These are phyloP conservation scores for Rhizomys pruinosus DNA, from an alignment of 2,113 vertebrate species.

Conservation along the genomic window DNA sequence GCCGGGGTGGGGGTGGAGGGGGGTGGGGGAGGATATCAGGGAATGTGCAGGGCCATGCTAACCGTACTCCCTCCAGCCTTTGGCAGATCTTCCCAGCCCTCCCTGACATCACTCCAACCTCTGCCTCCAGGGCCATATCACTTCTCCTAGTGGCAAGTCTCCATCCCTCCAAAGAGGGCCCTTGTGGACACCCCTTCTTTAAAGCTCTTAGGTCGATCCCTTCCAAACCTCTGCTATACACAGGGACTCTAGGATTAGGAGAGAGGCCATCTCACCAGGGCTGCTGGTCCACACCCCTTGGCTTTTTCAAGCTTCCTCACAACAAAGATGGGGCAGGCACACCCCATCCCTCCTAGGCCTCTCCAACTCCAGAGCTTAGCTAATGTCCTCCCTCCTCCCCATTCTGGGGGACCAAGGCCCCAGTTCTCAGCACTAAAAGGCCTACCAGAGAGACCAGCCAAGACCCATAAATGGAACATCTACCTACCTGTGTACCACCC, in stretches of 20 bases:
- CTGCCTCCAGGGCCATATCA: not conserved
- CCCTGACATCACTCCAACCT: accelerated
- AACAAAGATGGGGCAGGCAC: not conserved
- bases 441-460: not conserved
- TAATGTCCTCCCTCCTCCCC: accelerated
- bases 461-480: not conserved
- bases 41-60: too few species aligned
- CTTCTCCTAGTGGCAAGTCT: not conserved
- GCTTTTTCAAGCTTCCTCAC: not conserved
- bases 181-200: too few species aligned
- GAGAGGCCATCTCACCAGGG: not conserved
- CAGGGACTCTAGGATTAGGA: not conserved
- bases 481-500: too few species aligned
- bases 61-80: not conserved
- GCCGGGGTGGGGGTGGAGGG: too few species aligned
- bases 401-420: not conserved
- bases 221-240: too few species aligned
- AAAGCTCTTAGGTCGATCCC: accelerated
- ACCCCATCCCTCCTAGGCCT: not conserved
- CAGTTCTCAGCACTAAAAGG: not conserved
- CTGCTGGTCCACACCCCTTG: not conserved
- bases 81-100: too few species aligned
- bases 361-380: not conserved
- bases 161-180: not conserved
- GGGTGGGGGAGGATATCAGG: too few species aligned